Evolutionary conservation across 2,888 invertebrate species (phyloP), one percentile per base, ranked within the genome.

Genomic region (Troides aeacus): DNA sequence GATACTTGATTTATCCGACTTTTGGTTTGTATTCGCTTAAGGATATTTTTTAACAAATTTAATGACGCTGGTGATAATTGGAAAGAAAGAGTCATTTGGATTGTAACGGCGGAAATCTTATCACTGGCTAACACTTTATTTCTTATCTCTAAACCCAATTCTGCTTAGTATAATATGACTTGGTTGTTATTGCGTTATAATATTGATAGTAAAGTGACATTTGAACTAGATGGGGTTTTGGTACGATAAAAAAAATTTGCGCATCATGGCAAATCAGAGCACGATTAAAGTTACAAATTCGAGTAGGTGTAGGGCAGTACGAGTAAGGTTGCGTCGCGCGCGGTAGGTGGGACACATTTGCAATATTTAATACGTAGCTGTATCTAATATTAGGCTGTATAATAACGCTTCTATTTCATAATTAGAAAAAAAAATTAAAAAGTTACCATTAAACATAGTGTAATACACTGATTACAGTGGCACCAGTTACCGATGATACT

Each of bases 251-350:
- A 80, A 77, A 81, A 79, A 77, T 85, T 87, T 83, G 83, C 82
- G 79, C 74, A 71, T 67, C 72, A 74, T 74, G 81, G 83, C 82
- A 82, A 83, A 78, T 83, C 92, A 92, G 92, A 92, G 92, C 92
- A 92, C 92, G 92, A 92, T 89, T 87, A 86, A 90, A 85, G 91
- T 88, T 91, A 91, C 92, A 92, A 92, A 92, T 90, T 89, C 80
- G 87, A 80, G 83, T 90, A 91, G 87, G 86, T 72, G 77, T 90
- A 88, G 82, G 84, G 75, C 78, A 78, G 88, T 86, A 82, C 75
- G 79, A 68, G 72, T 84, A 81, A 78, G 78, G 75, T 80, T 18
- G 50, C 77, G 81, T 76, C 73, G 74, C 73, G 80, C 78, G 81
- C 76, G 77, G 78, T 88, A 89, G 92, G 91, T 86, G 92, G 92